These are phyloP conservation scores for Microchrysa polita DNA, from an alignment of 2,888 invertebrate genomes.

Conservation along the genomic window DNA sequence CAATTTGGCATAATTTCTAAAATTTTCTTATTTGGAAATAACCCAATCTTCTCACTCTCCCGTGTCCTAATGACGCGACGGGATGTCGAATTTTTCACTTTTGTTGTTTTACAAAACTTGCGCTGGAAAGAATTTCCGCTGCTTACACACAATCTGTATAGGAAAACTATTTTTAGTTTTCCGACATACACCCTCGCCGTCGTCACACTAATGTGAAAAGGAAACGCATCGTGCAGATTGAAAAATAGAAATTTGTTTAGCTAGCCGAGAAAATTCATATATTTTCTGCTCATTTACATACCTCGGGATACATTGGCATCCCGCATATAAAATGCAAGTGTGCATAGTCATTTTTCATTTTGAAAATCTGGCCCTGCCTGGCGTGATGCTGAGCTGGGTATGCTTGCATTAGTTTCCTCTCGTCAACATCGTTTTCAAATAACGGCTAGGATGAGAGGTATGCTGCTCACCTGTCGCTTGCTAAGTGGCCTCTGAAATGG, in stretches of 20 bases:
- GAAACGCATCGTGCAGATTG: slow-evolving; percentile 1
- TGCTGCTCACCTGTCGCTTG: slow-evolving; percentile 6
- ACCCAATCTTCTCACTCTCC: too few species aligned
- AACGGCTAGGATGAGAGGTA: too few species aligned
- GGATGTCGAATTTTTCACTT: not conserved
- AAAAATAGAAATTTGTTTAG: not conserved
- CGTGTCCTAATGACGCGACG: too few species aligned
- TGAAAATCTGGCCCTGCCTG: too few species aligned
- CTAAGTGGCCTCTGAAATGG: not conserved
- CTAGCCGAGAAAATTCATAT: not conserved
- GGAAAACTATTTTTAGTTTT: slow-evolving; percentile 1
- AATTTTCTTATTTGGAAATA: too few species aligned
- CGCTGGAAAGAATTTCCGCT: not conserved
- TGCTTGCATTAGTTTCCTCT: too few species aligned
- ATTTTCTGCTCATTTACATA: not conserved
- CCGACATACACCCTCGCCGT: not conserved
- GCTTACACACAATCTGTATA: not conserved
- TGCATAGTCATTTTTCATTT: too few species aligned
- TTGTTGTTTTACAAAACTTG: not conserved
- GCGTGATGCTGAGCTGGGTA: too few species aligned
- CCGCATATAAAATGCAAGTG: too few species aligned
- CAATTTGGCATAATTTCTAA: too few species aligned
- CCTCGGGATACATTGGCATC: too few species aligned
- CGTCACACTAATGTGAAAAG: not conserved
- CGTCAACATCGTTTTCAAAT: not conserved